These are phyloP conservation scores for Leptura quadrifasciata DNA, from an alignment of 2,888 invertebrate genomes.

Conservation along the genomic window DNA sequence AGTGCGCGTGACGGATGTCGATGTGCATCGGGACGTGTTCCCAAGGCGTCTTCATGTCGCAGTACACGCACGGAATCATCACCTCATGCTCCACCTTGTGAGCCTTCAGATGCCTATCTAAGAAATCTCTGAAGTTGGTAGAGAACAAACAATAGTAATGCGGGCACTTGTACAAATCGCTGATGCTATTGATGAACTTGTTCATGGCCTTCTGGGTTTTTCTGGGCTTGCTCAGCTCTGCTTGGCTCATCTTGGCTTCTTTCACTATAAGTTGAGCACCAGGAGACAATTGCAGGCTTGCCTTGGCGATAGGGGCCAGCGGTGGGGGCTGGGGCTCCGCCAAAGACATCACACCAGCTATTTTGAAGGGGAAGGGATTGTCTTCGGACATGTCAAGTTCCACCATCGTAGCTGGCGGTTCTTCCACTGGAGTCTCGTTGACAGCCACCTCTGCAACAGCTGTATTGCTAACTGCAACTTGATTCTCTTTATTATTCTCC, in stretches of 20 bases:
- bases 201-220: conserved; percentile 70
- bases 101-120: conserved; percentile 72
- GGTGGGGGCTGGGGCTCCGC: conserved; percentile 57
- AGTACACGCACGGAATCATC: conserved; percentile 75
- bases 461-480: conserved; percentile 11
- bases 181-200: conserved; percentile 60
- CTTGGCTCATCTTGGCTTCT: conserved; percentile 58
- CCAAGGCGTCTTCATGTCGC: conserved; percentile 73
- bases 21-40: conserved; percentile 75
- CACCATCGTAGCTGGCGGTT: conserved; percentile 30
- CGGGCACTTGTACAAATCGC: conserved; percentile 78
- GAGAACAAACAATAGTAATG: conserved; percentile 74
- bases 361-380: conserved; percentile 72
- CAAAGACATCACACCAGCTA: conserved; percentile 67
- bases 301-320: conserved; percentile 50
- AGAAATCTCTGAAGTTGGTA: conserved; percentile 69
- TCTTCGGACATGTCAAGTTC: conserved; percentile 64
- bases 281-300: conserved; percentile 34
- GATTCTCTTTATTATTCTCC: conserved; percentile 7
- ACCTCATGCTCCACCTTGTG: conserved; percentile 65
- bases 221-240: conserved; percentile 57
- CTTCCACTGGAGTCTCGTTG: neutral
- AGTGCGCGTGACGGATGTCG: conserved; percentile 78
- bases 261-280: conserved; percentile 56
- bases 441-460: neutral